phyloP scores from a whole-genome alignment of 2,797 vertebrate genomes.

The Protosalanx chinensis region DNA sequence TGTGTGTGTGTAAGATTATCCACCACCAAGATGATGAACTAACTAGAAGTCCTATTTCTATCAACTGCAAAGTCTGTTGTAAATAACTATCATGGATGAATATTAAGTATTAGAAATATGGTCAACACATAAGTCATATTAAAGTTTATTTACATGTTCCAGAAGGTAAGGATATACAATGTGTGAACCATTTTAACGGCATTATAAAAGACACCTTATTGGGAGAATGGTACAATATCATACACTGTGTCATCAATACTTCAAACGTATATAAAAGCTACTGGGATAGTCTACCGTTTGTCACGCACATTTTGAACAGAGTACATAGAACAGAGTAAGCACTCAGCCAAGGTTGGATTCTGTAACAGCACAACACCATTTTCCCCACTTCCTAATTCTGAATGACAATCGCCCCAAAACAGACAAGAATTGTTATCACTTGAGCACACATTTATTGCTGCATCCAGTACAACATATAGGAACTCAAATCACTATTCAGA shows the following conservation, averaged over 20 bases:
- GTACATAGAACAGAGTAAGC: conserved; percentile 4
- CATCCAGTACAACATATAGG: neutral
- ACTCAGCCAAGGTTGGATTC: neutral
- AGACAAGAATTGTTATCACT: neutral
- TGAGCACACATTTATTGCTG: neutral
- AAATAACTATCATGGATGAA: neutral
- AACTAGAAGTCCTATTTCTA: neutral
- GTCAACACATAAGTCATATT: conserved; percentile 1
- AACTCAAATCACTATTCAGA: conserved; percentile 2
- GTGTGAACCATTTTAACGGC: neutral
- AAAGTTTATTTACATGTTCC: conserved; percentile 16
- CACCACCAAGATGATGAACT: neutral
- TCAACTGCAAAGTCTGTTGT: too few relatives aligned
- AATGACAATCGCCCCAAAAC: neutral
- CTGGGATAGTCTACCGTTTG: neutral
- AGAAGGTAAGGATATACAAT: conserved; percentile 3
- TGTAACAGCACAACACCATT: neutral
- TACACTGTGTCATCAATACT: neutral
- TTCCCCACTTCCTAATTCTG: neutral
- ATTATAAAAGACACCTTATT: neutral
- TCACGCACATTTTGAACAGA: neutral
- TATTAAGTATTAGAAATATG: too few relatives aligned
- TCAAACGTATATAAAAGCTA: conserved; percentile 2
- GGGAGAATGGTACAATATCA: conserved; percentile 53
- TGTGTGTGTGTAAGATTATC: neutral